Evolutionary conservation across 2,888 invertebrate species (phyloP), one percentile per base, ranked within the genome.

Genomic region (Epirrhoe tristata): DNA sequence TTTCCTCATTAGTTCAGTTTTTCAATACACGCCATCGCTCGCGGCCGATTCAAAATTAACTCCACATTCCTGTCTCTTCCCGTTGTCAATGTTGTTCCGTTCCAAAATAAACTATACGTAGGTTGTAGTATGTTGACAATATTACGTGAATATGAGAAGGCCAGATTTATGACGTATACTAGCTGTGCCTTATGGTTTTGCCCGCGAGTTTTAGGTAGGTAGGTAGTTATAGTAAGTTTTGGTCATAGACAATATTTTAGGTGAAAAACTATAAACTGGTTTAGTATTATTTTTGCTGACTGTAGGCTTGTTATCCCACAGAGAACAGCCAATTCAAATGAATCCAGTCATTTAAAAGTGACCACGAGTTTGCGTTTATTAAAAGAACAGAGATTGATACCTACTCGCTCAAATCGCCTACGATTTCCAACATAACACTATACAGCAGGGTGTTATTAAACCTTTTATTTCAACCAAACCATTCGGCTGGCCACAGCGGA

Each of bases 401-500:
- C n/a, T n/a, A n/a, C n/a, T 46, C 46, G 2, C 6, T 48, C 7
- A 46, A 62, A 43, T 51, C 56, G 57, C 51, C 36, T 7, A 51
- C 43, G 14, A 32, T 51, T 53, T 36, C 17, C 34, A 34, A 39
- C 32, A 58, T 36, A 32, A 65, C 51, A 57, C 50, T 57, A 57
- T 46, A 57, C 60, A 56, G 58, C 60, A 56, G 58, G 39, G 48
- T 50, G 43, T 63, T 17, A 62, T 55, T 39, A 56, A 63, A 39
- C 24, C 10, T 58, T 63, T 67, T 60, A 63, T 67, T 52, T 60
- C 59, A 51, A 59, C 52, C 32, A 59, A 65, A 59, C 59, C 63
- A 62, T 62, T 63, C 59, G 48, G 43, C 56, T 60, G 59, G 67
- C 76, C 74, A 58, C 72, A 71, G 58, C 61, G 66, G 69, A 66